Percentiles rank a stretch among this genome's conserved stretches.
phyloP scores from a whole-genome alignment of 2,113 vertebrate genomes.

The Eclectus roratus region DNA sequence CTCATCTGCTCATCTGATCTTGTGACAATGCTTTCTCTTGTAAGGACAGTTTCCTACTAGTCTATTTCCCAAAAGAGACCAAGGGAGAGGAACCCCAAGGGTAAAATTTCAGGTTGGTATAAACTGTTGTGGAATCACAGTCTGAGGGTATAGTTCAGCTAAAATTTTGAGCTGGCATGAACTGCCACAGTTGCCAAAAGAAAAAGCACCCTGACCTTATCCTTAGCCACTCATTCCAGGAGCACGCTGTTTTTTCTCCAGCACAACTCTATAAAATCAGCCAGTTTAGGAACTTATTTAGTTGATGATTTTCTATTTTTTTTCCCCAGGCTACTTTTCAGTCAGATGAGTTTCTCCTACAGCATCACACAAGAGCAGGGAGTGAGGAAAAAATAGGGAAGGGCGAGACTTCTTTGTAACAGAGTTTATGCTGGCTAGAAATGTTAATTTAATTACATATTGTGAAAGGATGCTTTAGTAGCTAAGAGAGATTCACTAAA shows the following conservation, averaged over 20 bases:
- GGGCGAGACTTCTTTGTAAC: not conserved
- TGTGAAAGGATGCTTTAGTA: conserved; percentile 17
- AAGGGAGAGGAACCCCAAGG: not conserved
- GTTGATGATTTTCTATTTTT: not conserved
- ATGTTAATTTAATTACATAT: not conserved
- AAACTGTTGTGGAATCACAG: not conserved
- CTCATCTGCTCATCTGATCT: not conserved
- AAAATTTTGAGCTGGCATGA: not conserved
- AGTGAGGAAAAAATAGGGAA: not conserved
- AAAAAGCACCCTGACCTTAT: not conserved
- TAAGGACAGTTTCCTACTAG: not conserved
- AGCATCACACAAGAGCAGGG: not conserved
- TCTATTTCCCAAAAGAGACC: not conserved
- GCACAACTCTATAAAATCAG: not conserved
- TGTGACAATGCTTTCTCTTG: not conserved
- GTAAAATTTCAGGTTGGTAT: conserved; percentile 19
- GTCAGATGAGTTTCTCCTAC: not conserved
- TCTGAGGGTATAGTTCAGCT: not conserved
- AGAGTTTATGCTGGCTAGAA: not conserved
- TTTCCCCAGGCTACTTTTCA: not conserved
- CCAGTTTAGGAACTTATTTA: not conserved
- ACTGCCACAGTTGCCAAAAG: not conserved
- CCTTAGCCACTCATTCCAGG: not conserved
- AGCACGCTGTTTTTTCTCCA: not conserved
- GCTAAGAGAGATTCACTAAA: conserved; percentile 6